Percentiles rank a stretch among this genome's conserved stretches.
phyloP scores from a whole-genome alignment of 2,113 vertebrate species.

The Meleagris gallopavo region DNA sequence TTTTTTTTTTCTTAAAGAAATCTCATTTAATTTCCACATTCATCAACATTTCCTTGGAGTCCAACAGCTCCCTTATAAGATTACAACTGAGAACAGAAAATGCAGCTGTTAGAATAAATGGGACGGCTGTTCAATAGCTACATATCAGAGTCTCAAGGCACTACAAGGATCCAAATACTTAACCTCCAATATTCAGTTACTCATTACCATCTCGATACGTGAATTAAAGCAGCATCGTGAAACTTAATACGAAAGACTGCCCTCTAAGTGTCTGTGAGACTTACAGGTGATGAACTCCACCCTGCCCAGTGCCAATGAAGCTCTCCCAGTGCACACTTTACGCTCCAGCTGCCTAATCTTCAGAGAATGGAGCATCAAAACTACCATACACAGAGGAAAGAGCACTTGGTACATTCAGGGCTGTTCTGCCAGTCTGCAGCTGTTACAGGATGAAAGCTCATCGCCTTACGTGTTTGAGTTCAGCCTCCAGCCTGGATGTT shows the following conservation, averaged over 20 bases:
- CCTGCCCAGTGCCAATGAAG: not conserved
- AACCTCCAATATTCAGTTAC: not conserved
- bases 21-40: not conserved
- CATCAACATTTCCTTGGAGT: not conserved
- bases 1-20: not conserved
- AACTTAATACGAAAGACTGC: not conserved
- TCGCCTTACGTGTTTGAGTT: not conserved
- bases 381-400: rapidly evolving
- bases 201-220: not conserved
- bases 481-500: not conserved
- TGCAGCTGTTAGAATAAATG: not conserved
- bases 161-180: not conserved
- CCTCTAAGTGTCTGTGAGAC: not conserved
- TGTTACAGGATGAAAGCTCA: not conserved
- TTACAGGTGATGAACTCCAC: not conserved
- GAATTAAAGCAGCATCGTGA: not conserved
- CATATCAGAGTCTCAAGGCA: not conserved
- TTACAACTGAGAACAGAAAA: not conserved
- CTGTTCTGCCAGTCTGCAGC: not conserved
- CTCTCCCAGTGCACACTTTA: not conserved
- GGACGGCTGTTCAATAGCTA: not conserved
- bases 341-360: not conserved
- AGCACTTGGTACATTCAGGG: not conserved
- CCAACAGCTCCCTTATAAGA: not conserved
- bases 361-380: not conserved